Percentiles rank a stretch among this genome's conserved stretches.
phyloP scores from a whole-genome alignment of 2,888 invertebrate genomes.

The Campoplex nolae region DNA sequence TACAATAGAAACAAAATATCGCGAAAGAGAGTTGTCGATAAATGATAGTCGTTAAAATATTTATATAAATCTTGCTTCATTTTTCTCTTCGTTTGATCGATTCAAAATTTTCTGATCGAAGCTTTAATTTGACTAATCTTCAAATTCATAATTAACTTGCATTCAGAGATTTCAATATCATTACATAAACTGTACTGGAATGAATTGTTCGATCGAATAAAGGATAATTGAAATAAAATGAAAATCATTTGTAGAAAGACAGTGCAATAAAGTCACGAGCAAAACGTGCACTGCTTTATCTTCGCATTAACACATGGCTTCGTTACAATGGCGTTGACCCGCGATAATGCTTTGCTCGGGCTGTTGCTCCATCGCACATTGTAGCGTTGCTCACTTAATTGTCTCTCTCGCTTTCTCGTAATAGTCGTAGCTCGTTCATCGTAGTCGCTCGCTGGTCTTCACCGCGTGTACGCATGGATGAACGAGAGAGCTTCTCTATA shows the following conservation, averaged over 20 bases:
- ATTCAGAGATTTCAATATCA: not conserved
- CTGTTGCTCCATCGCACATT: constrained; percentile 42
- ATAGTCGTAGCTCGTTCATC: constrained; percentile 54
- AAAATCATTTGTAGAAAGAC: constrained; percentile 12
- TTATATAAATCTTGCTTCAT: not conserved
- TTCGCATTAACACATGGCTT: constrained; percentile 76
- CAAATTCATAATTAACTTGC: not conserved
- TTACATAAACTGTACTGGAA: not conserved
- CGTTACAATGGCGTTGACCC: constrained; percentile 70
- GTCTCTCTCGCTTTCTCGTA: constrained; percentile 46
- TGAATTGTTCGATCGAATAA: constrained; percentile 8
- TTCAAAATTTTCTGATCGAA: not conserved
- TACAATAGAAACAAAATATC: constrained; percentile 5
- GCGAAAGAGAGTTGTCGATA: constrained; percentile 25
- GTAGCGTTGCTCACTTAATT: constrained; percentile 60
- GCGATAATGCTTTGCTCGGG: constrained; percentile 72
- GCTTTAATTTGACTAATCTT: not conserved
- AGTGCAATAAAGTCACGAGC: constrained; percentile 23
- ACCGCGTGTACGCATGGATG: constrained; percentile 58
- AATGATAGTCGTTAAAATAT: not conserved
- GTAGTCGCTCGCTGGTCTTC: constrained; percentile 51
- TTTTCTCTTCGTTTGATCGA: not conserved
- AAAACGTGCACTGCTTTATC: constrained; percentile 71
- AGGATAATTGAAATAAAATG: constrained; percentile 29
- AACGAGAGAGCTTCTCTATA: constrained; percentile 59